Conservation (phyloP, 92 coral and sea anemone genomes). For the Plumapathes pennacea region DNA sequence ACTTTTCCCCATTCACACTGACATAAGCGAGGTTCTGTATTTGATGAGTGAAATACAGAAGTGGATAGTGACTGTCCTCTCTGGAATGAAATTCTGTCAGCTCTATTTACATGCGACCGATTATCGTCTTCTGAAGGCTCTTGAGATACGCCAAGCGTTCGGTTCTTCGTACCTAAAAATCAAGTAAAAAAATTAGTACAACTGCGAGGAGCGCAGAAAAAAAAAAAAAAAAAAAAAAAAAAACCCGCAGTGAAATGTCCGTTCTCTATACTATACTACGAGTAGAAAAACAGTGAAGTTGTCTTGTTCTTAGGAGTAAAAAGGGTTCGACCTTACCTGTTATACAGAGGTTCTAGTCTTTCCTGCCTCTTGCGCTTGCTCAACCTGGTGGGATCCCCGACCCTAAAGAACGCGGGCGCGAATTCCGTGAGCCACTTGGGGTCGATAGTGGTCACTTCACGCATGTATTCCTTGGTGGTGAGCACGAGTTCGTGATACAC, state of each 20-base stretch:
- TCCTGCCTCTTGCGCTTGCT: conserved; percentile 98
- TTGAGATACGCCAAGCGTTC: conserved; percentile 97
- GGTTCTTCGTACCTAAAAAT: conserved; percentile 91
- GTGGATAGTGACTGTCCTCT: too few species aligned
- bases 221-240: too few species aligned
- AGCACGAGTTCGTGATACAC: conserved; percentile 93
- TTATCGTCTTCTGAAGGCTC: conserved; percentile 94
- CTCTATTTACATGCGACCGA: too few species aligned
- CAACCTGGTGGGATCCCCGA: conserved; percentile 88
- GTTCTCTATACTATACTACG: too few species aligned
- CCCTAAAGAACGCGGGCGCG: conserved; percentile 95
- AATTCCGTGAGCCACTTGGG: conserved; percentile 99
- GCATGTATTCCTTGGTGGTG: conserved; percentile 97
- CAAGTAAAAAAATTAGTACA: not conserved
- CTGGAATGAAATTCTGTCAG: not conserved
- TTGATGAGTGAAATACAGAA: too few species aligned
- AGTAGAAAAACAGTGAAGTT: too few species aligned
- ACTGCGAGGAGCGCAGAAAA: too few species aligned
- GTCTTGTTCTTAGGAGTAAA: too few species aligned
- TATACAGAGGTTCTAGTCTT: conserved; percentile 91
- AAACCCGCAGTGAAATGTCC: too few species aligned
- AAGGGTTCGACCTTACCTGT: conserved; percentile 94
- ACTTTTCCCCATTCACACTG: too few species aligned
- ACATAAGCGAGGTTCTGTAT: too few species aligned
- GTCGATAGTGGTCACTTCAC: conserved; percentile 93